Percentiles rank a stretch among this genome's conserved stretches.
phyloP scores from a whole-genome alignment of 2,797 vertebrate genomes.

The Odontamblyopus rebecca region DNA sequence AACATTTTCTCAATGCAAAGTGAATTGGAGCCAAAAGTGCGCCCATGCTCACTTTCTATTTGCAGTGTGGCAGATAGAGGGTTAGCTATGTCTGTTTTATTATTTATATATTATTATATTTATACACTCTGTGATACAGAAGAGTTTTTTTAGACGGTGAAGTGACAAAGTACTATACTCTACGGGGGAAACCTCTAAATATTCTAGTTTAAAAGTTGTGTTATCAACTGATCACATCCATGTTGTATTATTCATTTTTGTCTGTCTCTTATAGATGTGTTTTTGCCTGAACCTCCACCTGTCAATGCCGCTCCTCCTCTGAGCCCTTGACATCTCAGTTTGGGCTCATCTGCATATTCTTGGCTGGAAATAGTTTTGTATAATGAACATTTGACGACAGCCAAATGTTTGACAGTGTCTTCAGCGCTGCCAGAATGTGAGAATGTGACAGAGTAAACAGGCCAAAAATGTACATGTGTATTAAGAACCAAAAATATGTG shows the following conservation, averaged over 20 bases:
- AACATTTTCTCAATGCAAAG: too few relatives aligned
- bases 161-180: too few relatives aligned
- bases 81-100: too few relatives aligned
- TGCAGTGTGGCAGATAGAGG: too few relatives aligned
- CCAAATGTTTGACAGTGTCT: constrained; percentile 2
- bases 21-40: too few relatives aligned
- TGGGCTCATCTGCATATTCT: constrained; percentile 9
- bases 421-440: constrained; percentile 1
- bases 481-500: neutral
- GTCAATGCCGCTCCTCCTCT: constrained; percentile 20
- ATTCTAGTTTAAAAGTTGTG: too few relatives aligned
- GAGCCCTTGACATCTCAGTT: constrained; percentile 24
- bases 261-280: constrained; percentile 24
- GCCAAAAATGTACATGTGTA: neutral
- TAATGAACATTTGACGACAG: constrained; percentile 1
- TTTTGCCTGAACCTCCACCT: constrained; percentile 28
- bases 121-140: too few relatives aligned
- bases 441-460: neutral
- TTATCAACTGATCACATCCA: neutral
- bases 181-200: too few relatives aligned
- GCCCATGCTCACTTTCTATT: too few relatives aligned
- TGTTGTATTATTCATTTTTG: constrained; percentile 30
- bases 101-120: too few relatives aligned
- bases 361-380: constrained; percentile 9
- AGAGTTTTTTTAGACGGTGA: too few relatives aligned